These are phyloP conservation scores for Alsophila aescularia DNA, from an alignment of 2,888 invertebrate species.

Conservation along the genomic window DNA sequence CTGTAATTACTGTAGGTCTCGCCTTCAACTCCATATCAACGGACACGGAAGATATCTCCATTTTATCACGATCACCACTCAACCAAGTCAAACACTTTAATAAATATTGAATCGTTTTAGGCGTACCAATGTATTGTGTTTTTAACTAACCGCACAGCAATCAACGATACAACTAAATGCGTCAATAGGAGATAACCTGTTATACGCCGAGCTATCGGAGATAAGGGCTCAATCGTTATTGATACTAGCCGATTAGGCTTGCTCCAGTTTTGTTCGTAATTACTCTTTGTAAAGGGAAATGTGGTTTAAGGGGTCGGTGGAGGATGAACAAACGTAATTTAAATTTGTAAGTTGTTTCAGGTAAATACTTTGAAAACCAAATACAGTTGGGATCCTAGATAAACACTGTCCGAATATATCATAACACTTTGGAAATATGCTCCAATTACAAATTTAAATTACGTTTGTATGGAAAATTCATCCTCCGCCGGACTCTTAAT, in stretches of 20 bases:
- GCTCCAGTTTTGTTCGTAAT: conserved; percentile 8
- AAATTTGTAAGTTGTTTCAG: too few relatives aligned
- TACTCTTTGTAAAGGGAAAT: background rate
- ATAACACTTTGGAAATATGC: too few relatives aligned
- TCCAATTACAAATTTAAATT: too few relatives aligned
- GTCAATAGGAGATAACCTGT: conserved; percentile 70
- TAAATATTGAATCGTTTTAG: too few relatives aligned
- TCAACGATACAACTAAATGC: conserved; percentile 64
- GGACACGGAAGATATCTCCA: conserved; percentile 48
- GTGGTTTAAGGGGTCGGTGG: too few relatives aligned
- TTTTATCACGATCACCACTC: conserved; percentile 20
- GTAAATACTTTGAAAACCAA: too few relatives aligned
- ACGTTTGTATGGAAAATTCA: too few relatives aligned
- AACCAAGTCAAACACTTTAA: background rate
- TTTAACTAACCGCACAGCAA: conserved; percentile 6
- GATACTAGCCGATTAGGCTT: conserved; percentile 10
- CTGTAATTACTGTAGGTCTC: conserved; percentile 45
- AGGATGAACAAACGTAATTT: too few relatives aligned
- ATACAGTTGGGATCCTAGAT: too few relatives aligned
- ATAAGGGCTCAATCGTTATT: conserved; percentile 48
- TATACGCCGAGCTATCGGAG: conserved; percentile 58
- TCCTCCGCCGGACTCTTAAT: too few relatives aligned
- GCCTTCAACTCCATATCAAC: conserved; percentile 58
- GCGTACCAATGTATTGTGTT: background rate
- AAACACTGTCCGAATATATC: too few relatives aligned